These are phyloP conservation scores for Tenthredo mesomela DNA, from an alignment of 2,888 invertebrate genomes.

Conservation along the genomic window DNA sequence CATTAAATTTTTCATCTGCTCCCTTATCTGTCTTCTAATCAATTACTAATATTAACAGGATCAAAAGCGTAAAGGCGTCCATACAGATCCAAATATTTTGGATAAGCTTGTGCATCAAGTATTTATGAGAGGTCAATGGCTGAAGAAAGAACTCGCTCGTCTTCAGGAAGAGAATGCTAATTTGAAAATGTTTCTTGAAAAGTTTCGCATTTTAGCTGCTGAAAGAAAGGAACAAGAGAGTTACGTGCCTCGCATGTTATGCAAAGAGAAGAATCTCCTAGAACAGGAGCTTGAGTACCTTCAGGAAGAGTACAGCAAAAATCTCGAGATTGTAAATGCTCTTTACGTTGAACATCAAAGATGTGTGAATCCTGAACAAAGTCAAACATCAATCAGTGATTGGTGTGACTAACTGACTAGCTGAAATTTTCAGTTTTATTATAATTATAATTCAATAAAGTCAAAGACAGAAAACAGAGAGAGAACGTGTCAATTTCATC, in stretches of 20 bases:
- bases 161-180: conserved; percentile 62
- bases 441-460: background rate
- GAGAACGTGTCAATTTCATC: conserved; percentile 1
- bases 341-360: conserved; percentile 62
- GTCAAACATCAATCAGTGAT: conserved; percentile 35
- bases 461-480: background rate
- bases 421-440: background rate
- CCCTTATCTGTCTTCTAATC: background rate
- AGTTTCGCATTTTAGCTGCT: conserved; percentile 59
- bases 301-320: conserved; percentile 58
- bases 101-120: conserved; percentile 62
- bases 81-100: conserved; percentile 49
- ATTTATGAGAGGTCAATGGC: conserved; percentile 63
- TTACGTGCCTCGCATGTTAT: conserved; percentile 62
- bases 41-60: conserved; percentile 31
- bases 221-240: conserved; percentile 61
- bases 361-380: conserved; percentile 57
- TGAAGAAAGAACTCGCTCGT: conserved; percentile 61
- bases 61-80: conserved; percentile 37
- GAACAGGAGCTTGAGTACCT: conserved; percentile 58
- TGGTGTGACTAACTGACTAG: conserved; percentile 18
- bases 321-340: conserved; percentile 61
- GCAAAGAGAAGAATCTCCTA: conserved; percentile 57
- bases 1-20: background rate
- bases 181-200: conserved; percentile 58